A percentile compares a stretch with the other conserved stretches of the same genome.
Conservation (phyloP, 1,140 invertebrate genomes). For the Acromyrmex echinatior region DNA sequence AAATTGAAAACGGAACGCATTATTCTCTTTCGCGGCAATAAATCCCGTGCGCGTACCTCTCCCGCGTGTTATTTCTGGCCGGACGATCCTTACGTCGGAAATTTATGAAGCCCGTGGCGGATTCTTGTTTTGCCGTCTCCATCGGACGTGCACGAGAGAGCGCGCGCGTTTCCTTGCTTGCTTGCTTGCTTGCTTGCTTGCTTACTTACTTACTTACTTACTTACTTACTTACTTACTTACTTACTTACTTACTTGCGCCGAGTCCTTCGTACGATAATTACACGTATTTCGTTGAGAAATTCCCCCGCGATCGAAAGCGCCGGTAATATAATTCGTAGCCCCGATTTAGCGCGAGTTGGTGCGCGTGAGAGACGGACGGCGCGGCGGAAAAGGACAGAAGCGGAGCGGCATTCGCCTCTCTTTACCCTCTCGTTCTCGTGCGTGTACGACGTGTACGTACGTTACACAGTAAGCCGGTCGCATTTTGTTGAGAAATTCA, state of each 20-base stretch:
- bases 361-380: slow-evolving; percentile 14
- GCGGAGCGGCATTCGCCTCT: background rate
- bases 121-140: slow-evolving; percentile 59
- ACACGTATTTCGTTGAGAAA: slow-evolving; percentile 62
- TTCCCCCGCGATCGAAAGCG: slow-evolving; percentile 59
- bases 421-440: slow-evolving; percentile 7
- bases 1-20: slow-evolving; percentile 64
- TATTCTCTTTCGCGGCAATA: slow-evolving; percentile 64
- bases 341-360: slow-evolving; percentile 55
- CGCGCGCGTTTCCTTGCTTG: background rate
- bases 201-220: no score
- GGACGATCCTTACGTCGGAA: slow-evolving; percentile 61
- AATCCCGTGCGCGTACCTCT: slow-evolving; percentile 47
- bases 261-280: slow-evolving; percentile 61
- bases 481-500: slow-evolving; percentile 59
- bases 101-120: slow-evolving; percentile 64
- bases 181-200: no score
- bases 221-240: no score
- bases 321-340: slow-evolving; percentile 58
- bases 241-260: slow-evolving; percentile 5
- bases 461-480: background rate
- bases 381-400: background rate
- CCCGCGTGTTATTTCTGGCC: slow-evolving; percentile 56
- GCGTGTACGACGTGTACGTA: background rate
- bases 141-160: slow-evolving; percentile 34